Evolutionary conservation across 2,113 vertebrate species (phyloP).

Genomic region (Podilymbus podiceps): DNA sequence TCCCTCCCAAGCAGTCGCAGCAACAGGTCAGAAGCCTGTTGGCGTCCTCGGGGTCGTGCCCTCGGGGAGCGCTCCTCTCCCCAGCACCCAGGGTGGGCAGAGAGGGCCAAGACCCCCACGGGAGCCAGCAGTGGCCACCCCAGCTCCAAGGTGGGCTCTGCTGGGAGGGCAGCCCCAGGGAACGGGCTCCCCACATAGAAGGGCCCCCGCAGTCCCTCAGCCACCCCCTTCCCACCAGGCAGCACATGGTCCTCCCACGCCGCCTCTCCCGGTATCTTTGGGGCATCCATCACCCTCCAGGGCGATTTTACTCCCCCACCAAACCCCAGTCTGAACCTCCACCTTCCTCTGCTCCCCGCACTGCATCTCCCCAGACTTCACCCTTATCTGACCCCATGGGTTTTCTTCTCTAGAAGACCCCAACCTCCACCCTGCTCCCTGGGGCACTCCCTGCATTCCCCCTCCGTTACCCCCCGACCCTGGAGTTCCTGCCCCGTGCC

Average conservation of each 20-base stretch:
- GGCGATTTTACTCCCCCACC: background rate
- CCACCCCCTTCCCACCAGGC: background rate
- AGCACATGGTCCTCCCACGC: background rate
- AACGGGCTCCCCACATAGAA: background rate
- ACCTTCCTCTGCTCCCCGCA: background rate
- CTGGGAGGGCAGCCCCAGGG: background rate
- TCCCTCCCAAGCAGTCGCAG: background rate
- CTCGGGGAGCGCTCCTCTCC: background rate
- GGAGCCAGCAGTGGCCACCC: background rate
- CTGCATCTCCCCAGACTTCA: background rate
- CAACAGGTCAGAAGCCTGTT: slow-evolving; percentile 57
- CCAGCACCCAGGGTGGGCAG: background rate
- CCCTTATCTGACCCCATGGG: background rate
- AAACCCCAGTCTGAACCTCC: background rate
- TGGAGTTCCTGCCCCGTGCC: background rate
- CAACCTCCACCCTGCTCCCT: background rate
- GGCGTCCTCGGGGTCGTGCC: background rate
- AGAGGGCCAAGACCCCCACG: background rate
- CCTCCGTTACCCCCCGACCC: background rate
- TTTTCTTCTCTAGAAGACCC: background rate
- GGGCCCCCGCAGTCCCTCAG: background rate
- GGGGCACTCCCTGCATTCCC: background rate
- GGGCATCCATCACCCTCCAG: background rate
- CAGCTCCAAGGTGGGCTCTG: background rate
- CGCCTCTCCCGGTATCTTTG: background rate